Conservation (phyloP, 2,797 vertebrate genomes). For the Zalophus californianus region DNA sequence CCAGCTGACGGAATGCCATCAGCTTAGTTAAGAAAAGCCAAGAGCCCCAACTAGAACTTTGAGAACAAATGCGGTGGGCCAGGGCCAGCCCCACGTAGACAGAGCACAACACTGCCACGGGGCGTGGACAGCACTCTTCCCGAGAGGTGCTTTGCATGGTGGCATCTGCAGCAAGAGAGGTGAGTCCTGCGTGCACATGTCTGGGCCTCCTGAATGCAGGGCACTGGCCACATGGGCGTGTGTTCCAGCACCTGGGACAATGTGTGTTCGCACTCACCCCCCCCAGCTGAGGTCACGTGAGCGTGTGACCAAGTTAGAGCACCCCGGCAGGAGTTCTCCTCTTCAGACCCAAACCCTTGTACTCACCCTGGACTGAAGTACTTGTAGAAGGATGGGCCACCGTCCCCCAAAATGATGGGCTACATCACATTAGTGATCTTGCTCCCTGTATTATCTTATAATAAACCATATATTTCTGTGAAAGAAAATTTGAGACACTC, state of each 20-base stretch:
- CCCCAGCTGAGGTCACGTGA: not conserved
- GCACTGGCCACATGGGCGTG: fast-evolving
- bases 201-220: fast-evolving
- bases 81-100: fast-evolving
- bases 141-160: fast-evolving
- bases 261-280: fast-evolving
- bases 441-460: not conserved
- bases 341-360: fast-evolving
- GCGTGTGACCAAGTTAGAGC: fast-evolving
- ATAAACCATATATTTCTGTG: no score
- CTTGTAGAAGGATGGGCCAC: not conserved
- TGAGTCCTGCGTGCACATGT: fast-evolving
- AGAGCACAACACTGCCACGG: fast-evolving
- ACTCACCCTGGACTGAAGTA: no score
- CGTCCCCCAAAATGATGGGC: fast-evolving
- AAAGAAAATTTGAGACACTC: not conserved
- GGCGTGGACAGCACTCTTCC: not conserved
- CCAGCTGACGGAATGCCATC: fast-evolving
- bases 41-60: not conserved
- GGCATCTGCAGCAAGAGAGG: fast-evolving
- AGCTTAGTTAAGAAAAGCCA: not conserved
- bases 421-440: not conserved
- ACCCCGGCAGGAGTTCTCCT: not conserved
- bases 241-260: fast-evolving
- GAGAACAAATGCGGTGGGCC: not conserved